Conservation (phyloP, 1,140 invertebrate genomes). For the Drosophila leontia region DNA sequence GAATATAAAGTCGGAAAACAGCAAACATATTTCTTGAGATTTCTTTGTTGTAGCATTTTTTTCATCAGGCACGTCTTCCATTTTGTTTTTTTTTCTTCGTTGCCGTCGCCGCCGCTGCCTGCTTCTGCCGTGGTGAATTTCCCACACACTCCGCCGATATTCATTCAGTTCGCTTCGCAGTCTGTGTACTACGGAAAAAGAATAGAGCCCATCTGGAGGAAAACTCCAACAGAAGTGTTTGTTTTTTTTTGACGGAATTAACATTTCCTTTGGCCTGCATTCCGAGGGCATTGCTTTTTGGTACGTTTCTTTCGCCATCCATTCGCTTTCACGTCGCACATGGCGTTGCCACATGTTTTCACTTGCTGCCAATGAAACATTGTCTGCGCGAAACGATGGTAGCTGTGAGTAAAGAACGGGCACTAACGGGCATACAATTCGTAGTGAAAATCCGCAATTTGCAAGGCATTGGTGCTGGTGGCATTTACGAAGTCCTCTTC, state of each 20-base stretch:
- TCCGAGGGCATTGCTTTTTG: conserved; percentile 72
- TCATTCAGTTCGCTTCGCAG: conserved; percentile 62
- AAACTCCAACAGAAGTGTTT: conserved; percentile 23
- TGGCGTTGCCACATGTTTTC: conserved; percentile 73
- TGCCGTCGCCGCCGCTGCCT: conserved; percentile 48
- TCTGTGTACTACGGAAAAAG: conserved; percentile 1
- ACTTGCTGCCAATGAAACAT: conserved; percentile 15
- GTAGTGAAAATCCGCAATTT: neutral
- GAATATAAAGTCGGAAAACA: conserved; percentile 38
- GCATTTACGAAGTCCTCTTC: conserved; percentile 22
- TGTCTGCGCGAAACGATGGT: conserved; percentile 8
- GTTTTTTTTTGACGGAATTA: conserved; percentile 32
- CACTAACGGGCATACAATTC: too few species aligned
- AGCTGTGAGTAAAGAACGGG: neutral
- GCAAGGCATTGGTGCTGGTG: neutral
- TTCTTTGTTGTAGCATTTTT: conserved; percentile 77
- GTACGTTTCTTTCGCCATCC: conserved; percentile 56
- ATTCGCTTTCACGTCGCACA: conserved; percentile 71
- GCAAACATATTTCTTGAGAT: conserved; percentile 53
- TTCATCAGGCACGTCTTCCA: conserved; percentile 75
- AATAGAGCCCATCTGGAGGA: neutral
- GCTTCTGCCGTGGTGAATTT: conserved; percentile 75
- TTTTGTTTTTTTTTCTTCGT: conserved; percentile 72
- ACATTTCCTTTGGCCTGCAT: conserved; percentile 32
- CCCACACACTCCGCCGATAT: conserved; percentile 58